phyloP scores from a whole-genome alignment of 2,888 invertebrate genomes.

The Hydropsyche betteni region DNA sequence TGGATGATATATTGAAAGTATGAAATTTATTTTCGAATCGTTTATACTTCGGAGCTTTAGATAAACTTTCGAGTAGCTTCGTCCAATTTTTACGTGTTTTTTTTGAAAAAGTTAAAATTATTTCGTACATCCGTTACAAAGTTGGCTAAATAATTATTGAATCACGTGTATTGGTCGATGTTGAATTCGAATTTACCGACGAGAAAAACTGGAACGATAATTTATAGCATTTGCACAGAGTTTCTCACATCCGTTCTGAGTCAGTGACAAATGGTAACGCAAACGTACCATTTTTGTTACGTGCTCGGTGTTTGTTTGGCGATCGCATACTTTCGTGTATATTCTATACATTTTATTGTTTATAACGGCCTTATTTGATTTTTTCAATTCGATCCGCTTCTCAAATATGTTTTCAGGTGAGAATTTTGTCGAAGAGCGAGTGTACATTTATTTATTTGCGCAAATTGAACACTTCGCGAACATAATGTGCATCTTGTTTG shows the following conservation, averaged over 20 bases:
- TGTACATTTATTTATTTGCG: too few species aligned
- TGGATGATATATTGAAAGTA: too few species aligned
- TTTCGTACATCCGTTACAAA: constrained; percentile 12
- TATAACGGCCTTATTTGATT: background rate
- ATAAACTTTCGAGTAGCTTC: too few species aligned
- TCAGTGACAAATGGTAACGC: background rate
- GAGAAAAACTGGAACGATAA: constrained; percentile 6
- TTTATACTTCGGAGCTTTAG: too few species aligned
- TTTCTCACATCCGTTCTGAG: constrained; percentile 16
- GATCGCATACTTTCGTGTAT: background rate
- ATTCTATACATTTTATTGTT: too few species aligned
- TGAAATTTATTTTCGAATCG: too few species aligned
- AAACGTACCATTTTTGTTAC: background rate
- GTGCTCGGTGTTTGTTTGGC: background rate
- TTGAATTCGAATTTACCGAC: constrained; percentile 1
- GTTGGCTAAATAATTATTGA: constrained; percentile 27
- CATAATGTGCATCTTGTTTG: too few species aligned
- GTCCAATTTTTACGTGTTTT: too few species aligned
- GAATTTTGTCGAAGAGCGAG: background rate
- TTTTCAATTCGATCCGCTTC: background rate
- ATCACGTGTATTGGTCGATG: constrained; percentile 22
- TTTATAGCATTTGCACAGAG: constrained; percentile 30
- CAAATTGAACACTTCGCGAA: too few species aligned
- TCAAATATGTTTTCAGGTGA: constrained; percentile 10
- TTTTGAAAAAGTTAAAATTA: background rate